Evolutionary conservation across 2,888 invertebrate genomes (phyloP).

Genomic region (Spilosoma lubricipeda): DNA sequence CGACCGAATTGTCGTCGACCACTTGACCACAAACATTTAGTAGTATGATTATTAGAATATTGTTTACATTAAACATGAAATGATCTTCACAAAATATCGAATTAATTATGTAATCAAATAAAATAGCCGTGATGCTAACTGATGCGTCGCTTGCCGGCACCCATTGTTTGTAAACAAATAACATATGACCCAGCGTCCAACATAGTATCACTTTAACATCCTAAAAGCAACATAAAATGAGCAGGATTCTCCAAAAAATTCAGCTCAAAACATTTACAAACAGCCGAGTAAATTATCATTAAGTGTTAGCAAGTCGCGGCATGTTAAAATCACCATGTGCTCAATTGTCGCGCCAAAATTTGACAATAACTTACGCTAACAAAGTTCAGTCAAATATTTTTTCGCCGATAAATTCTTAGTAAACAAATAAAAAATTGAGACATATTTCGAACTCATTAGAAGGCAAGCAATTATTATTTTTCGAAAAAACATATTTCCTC

Average conservation of each 20-base stretch:
- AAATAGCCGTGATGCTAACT: conserved; percentile 31
- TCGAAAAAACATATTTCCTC: conserved; percentile 49
- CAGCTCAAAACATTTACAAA: conserved; percentile 43
- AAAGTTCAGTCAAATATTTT: conserved; percentile 24
- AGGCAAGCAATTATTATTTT: conserved; percentile 27
- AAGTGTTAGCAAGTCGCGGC: conserved; percentile 44
- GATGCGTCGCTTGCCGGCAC: conserved; percentile 69
- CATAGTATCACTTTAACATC: conserved; percentile 43
- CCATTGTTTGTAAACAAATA: conserved; percentile 85
- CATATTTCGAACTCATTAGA: conserved; percentile 13
- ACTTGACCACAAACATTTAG: neutral
- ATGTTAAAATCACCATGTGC: conserved; percentile 72
- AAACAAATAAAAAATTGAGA: conserved; percentile 14
- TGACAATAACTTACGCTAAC: conserved; percentile 58
- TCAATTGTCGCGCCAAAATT: conserved; percentile 76
- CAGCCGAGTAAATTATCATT: conserved; percentile 53
- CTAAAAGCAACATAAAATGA: conserved; percentile 51
- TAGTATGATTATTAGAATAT: neutral
- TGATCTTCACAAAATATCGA: conserved; percentile 9
- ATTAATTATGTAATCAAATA: conserved; percentile 20
- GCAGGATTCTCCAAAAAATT: conserved; percentile 50
- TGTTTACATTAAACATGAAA: neutral
- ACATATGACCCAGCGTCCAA: conserved; percentile 73
- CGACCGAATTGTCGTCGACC: too few species aligned
- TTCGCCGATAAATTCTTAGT: conserved; percentile 15